Percentiles rank a stretch among this genome's conserved stretches.
phyloP scores from a whole-genome alignment of 2,797 vertebrate genomes.

The Notoglanidium macrostoma region DNA sequence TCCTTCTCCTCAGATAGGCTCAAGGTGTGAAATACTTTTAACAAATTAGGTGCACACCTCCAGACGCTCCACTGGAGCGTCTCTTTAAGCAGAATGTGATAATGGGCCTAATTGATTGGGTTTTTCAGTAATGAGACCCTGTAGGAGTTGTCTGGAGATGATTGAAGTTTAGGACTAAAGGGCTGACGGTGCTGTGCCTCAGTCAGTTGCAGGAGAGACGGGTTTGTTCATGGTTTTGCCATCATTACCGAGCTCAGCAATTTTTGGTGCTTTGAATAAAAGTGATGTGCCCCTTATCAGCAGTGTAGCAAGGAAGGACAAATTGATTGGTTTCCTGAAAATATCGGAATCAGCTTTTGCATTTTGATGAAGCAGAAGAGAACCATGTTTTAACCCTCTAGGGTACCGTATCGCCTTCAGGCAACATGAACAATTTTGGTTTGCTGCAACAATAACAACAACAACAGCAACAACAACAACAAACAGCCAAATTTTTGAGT shows the following conservation, averaged over 20 bases:
- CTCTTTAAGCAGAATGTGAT: constrained; percentile 55
- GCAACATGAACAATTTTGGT: not conserved
- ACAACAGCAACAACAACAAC: not conserved
- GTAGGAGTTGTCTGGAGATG: constrained; percentile 44
- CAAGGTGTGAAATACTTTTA: constrained; percentile 49
- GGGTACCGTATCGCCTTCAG: not conserved
- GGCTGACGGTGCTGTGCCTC: constrained; percentile 16
- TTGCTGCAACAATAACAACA: not conserved
- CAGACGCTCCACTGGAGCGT: constrained; percentile 35
- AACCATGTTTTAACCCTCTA: not conserved
- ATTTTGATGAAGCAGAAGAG: not conserved
- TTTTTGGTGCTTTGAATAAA: constrained; percentile 14
- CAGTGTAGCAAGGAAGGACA: constrained; percentile 5
- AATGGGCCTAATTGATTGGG: constrained; percentile 57
- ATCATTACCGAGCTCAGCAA: not conserved
- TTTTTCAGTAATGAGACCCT: constrained; percentile 55
- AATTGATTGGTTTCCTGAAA: constrained; percentile 4
- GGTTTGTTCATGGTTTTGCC: constrained; percentile 8
- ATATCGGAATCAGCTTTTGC: constrained; percentile 8
- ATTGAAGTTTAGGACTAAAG: constrained; percentile 34
- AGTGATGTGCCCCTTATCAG: not conserved
- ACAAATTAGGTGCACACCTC: constrained; percentile 53
- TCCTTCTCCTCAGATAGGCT: constrained; percentile 35
- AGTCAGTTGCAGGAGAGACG: constrained; percentile 7
- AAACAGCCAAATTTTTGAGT: not conserved